Percentiles rank a stretch among this genome's conserved stretches.
These are phyloP conservation scores for Chesias legatella DNA, from an alignment of 2,888 invertebrate genomes.

Conservation along the genomic window DNA sequence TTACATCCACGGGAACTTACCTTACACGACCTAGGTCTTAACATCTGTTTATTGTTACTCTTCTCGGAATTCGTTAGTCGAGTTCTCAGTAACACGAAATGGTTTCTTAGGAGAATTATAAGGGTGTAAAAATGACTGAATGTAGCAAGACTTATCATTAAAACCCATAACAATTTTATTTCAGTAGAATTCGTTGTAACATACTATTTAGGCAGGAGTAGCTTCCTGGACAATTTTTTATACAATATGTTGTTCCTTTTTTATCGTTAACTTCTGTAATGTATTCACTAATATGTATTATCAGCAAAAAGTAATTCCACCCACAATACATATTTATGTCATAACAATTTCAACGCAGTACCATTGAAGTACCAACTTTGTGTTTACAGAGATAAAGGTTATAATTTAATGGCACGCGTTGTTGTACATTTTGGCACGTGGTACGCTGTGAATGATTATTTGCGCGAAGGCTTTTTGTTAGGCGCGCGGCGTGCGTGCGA, in stretches of 20 bases:
- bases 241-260: no score
- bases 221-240: no score
- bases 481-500: constrained; percentile 33
- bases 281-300: no score
- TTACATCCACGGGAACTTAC: constrained; percentile 11
- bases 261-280: no score
- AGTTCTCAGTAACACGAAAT: background rate
- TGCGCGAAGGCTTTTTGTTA: constrained; percentile 36
- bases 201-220: no score
- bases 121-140: constrained; percentile 1
- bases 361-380: constrained; percentile 15
- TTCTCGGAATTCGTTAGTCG: constrained; percentile 3
- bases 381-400: constrained; percentile 3
- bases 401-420: constrained; percentile 6
- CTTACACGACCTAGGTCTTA: constrained; percentile 10
- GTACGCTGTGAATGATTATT: constrained; percentile 16
- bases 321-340: constrained; percentile 11
- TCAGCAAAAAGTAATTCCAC: no score
- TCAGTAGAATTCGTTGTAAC: no score
- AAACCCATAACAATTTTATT: no score
- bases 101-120: constrained; percentile 1
- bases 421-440: constrained; percentile 26
- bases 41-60: constrained; percentile 7
- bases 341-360: constrained; percentile 13
- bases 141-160: no score